phyloP scores from a whole-genome alignment of 2,888 invertebrate genomes.

The Callyntrura sp. region DNA sequence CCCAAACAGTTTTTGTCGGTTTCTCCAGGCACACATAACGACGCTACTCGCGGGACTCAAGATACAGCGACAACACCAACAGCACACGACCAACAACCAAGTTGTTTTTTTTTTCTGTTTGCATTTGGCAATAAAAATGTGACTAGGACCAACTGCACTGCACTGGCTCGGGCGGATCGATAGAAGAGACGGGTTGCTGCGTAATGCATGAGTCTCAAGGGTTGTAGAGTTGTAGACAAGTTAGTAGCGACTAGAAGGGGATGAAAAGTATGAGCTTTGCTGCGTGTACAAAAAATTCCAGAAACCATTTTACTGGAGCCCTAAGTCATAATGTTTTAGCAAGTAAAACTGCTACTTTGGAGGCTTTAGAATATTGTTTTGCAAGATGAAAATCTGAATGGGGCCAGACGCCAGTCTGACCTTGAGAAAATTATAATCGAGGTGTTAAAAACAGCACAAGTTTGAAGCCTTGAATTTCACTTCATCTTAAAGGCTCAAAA shows the following conservation, averaged over 20 bases:
- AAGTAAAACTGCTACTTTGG: too few relatives aligned
- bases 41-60: too few relatives aligned
- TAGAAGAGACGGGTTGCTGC: constrained; percentile 49
- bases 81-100: not conserved
- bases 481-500: too few relatives aligned
- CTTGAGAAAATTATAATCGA: too few relatives aligned
- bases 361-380: too few relatives aligned
- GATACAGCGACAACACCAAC: too few relatives aligned
- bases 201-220: constrained; percentile 58
- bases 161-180: constrained; percentile 42
- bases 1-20: too few relatives aligned
- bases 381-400: too few relatives aligned
- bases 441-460: too few relatives aligned
- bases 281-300: not conserved
- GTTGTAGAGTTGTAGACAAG: constrained; percentile 37
- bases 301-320: not conserved
- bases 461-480: too few relatives aligned
- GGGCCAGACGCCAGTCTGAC: too few relatives aligned
- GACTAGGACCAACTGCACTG: constrained; percentile 32
- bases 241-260: constrained; percentile 26
- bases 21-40: too few relatives aligned
- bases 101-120: constrained; percentile 41
- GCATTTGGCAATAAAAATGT: constrained; percentile 55
- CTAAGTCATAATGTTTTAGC: not conserved
- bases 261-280: not conserved